phyloP scores from a whole-genome alignment of 2,797 vertebrate species.

The Pelobates cultripes region DNA sequence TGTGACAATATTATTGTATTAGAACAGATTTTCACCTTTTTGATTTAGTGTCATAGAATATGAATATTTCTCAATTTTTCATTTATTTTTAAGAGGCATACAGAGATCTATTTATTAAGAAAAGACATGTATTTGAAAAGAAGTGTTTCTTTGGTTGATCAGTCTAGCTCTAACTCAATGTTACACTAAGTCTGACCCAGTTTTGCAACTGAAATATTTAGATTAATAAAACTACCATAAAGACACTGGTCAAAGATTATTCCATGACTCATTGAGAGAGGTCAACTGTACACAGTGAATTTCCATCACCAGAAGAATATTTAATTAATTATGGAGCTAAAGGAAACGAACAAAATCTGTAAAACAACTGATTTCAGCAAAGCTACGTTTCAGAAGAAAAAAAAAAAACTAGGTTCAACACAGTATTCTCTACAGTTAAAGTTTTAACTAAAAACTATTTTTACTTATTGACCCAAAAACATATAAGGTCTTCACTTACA shows the following conservation, averaged over 20 bases:
- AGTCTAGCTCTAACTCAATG: neutral
- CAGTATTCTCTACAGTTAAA: too few species aligned
- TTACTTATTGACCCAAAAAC: too few species aligned
- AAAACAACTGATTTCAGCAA: neutral
- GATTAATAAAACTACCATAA: constrained; percentile 7
- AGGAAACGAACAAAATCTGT: neutral
- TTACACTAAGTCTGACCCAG: constrained; percentile 2
- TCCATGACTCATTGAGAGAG: neutral
- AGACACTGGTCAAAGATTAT: neutral
- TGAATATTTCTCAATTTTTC: too few species aligned
- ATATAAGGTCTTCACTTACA: too few species aligned
- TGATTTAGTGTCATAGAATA: too few species aligned
- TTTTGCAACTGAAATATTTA: neutral
- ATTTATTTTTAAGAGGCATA: too few species aligned
- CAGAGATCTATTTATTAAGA: neutral
- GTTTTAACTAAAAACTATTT: too few species aligned
- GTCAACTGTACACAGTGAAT: neutral
- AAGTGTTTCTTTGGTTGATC: neutral
- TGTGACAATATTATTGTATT: too few species aligned
- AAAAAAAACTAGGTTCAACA: too few species aligned
- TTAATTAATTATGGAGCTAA: neutral
- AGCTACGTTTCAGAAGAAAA: too few species aligned
- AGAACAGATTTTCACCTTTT: too few species aligned
- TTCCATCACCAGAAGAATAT: neutral
- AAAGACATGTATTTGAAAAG: too few species aligned